Evolutionary conservation across 2,113 vertebrate genomes (phyloP).

Genomic region (Bungarus multicinctus): DNA sequence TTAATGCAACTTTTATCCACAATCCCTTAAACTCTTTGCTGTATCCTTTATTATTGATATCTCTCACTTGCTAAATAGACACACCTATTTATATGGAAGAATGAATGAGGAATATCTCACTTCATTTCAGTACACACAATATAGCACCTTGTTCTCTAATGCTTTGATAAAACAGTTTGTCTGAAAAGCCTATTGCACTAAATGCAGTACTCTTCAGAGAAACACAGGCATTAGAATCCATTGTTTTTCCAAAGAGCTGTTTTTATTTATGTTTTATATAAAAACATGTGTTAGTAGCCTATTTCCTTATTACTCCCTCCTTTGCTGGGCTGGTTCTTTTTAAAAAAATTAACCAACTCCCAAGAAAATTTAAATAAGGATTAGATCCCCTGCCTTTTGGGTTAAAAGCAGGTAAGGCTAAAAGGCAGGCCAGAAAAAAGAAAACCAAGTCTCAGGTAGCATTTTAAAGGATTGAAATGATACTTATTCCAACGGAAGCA

Average conservation of each 20-base stretch:
- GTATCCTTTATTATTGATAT: not conserved
- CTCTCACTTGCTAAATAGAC: too few species aligned
- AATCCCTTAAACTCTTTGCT: not conserved
- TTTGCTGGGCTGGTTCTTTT: not conserved
- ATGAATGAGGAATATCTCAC: too few species aligned
- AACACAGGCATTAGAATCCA: not conserved
- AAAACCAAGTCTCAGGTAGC: not conserved
- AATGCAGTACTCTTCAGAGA: not conserved
- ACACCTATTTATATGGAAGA: too few species aligned
- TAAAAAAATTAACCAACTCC: not conserved
- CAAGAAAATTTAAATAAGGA: not conserved
- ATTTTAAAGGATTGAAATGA: not conserved
- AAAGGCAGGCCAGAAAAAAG: not conserved
- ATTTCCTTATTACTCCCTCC: not conserved
- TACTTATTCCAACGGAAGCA: not conserved
- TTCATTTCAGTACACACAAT: too few species aligned
- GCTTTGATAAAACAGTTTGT: not conserved
- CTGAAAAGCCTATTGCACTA: not conserved
- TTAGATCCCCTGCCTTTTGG: too few species aligned
- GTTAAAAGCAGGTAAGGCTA: not conserved
- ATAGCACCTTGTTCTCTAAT: not conserved
- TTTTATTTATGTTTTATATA: not conserved
- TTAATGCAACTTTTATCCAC: not conserved
- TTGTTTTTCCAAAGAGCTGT: not conserved
- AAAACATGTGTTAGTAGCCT: not conserved